These are phyloP conservation scores for Phrynosoma platyrhinos DNA, from an alignment of 2,113 vertebrate genomes.

Conservation along the genomic window DNA sequence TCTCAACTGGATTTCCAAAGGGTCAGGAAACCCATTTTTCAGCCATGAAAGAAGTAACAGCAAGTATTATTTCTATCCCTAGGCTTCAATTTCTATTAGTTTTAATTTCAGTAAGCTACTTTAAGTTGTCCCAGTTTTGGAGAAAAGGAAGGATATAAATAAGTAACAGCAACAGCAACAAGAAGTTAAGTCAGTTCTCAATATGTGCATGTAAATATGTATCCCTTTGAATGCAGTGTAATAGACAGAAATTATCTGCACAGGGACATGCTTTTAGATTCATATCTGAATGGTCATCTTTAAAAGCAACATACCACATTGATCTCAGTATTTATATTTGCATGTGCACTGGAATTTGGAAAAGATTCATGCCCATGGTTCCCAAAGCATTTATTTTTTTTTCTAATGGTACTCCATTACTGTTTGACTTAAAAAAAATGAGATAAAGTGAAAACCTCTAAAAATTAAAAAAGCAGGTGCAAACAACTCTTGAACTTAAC, in stretches of 20 bases:
- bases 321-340: neutral
- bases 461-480: neutral
- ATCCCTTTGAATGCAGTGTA: neutral
- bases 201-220: neutral
- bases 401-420: neutral
- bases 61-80: too few relatives aligned
- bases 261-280: neutral
- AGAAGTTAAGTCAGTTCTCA: too few relatives aligned
- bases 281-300: neutral
- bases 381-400: neutral
- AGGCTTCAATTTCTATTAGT: too few relatives aligned
- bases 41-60: too few relatives aligned
- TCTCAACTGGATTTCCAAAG: too few relatives aligned
- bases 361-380: neutral
- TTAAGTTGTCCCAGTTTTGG: too few relatives aligned
- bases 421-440: neutral
- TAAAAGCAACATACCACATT: neutral
- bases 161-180: too few relatives aligned
- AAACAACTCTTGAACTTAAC: neutral
- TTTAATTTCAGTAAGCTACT: too few relatives aligned
- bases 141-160: too few relatives aligned
- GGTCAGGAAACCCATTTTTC: too few relatives aligned
- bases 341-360: neutral
- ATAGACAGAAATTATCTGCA: neutral
- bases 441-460: neutral